Evolutionary conservation across 2,113 vertebrate species (phyloP).

Genomic region (Microtus richardsoni): DNA sequence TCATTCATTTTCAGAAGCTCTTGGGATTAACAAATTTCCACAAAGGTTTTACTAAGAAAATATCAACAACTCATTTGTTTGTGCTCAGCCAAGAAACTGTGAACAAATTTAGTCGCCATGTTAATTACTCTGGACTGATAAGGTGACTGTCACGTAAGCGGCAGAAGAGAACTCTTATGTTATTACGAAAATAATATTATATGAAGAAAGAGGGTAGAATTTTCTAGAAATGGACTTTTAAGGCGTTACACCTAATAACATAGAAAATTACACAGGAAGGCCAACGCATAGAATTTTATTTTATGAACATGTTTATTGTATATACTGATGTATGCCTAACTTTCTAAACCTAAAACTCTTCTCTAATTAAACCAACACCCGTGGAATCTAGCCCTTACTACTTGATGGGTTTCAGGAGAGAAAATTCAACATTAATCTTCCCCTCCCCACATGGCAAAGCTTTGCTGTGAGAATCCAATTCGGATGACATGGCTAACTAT

Average conservation of each 20-base stretch:
- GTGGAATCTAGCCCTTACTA: not conserved
- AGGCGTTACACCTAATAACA: not conserved
- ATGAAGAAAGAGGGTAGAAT: not conserved
- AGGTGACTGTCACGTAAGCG: not conserved
- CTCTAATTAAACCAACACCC: not conserved
- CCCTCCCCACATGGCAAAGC: not conserved
- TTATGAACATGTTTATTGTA: not conserved
- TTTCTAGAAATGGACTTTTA: not conserved
- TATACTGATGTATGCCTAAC: not conserved
- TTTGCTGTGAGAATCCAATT: not conserved
- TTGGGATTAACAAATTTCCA: not conserved
- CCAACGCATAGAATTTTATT: not conserved
- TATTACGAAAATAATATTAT: conserved; percentile 10
- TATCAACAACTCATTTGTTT: not conserved
- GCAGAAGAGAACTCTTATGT: not conserved
- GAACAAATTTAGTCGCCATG: not conserved
- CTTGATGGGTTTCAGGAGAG: not conserved
- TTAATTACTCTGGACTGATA: conserved; percentile 30
- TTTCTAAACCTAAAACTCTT: not conserved
- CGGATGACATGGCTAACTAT: not conserved
- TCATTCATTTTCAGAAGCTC: not conserved
- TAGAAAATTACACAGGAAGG: not conserved
- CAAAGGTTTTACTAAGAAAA: not conserved
- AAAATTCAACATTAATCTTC: not conserved
- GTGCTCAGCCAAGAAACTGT: conserved; percentile 9